phyloP scores from a whole-genome alignment of 1,140 invertebrate genomes.

The Alviniconcha marisindica region DNA sequence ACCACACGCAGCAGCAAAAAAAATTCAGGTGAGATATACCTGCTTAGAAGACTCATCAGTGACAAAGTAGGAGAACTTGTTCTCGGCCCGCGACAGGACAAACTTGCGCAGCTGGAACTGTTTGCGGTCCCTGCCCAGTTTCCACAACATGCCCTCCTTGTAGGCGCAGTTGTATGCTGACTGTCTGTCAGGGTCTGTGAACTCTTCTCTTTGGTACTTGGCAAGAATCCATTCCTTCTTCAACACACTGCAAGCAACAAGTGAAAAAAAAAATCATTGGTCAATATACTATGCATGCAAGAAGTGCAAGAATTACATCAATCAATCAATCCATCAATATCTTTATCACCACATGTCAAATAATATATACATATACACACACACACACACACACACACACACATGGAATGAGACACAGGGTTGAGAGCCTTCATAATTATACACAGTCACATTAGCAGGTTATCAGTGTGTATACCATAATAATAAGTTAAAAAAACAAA shows the following conservation, averaged over 20 bases:
- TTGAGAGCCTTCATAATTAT: no score
- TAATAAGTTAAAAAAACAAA: no score
- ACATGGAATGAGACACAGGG: no score
- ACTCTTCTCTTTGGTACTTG: conserved; percentile 93
- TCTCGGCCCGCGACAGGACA: conserved; percentile 86
- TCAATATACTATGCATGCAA: background rate
- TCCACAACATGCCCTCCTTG: conserved; percentile 92
- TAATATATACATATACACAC: no score
- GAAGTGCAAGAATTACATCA: no score
- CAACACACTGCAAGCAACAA: conserved; percentile 82
- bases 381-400: no score
- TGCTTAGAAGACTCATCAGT: conserved; percentile 81
- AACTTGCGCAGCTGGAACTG: conserved; percentile 90
- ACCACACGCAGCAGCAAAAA: no score
- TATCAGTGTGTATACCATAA: no score
- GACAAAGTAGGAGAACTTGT: conserved; percentile 90
- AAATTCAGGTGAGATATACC: no score
- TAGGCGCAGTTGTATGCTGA: conserved; percentile 86
- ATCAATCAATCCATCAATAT: no score
- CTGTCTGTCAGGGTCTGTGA: conserved; percentile 84
- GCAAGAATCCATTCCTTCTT: conserved; percentile 94
- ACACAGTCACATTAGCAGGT: no score
- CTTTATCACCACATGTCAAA: no score
- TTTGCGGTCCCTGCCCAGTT: conserved; percentile 91
- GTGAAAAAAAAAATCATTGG: background rate